These are phyloP conservation scores for Megaptera novaeangliae DNA, from an alignment of 2,113 vertebrate genomes.

Conservation along the genomic window DNA sequence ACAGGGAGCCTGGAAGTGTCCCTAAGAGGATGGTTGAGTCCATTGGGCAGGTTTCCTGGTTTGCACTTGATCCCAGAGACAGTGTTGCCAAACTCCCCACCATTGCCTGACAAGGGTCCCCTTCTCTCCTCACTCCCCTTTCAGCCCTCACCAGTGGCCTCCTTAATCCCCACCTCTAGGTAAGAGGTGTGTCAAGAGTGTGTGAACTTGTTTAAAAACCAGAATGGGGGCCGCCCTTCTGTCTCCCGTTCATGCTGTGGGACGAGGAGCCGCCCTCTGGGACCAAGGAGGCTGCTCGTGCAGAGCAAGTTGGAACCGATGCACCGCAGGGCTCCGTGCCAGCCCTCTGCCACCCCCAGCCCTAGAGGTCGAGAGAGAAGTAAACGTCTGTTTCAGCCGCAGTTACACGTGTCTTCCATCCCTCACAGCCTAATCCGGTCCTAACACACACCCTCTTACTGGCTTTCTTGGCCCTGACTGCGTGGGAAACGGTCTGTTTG, in stretches of 20 bases:
- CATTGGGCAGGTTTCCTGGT: fast-evolving
- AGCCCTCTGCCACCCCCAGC: neutral
- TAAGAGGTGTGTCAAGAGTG: neutral
- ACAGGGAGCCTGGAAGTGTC: neutral
- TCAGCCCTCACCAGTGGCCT: neutral
- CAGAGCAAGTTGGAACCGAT: neutral
- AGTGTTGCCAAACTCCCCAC: fast-evolving
- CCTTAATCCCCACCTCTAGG: neutral
- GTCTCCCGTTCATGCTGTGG: fast-evolving
- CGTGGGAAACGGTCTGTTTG: fast-evolving
- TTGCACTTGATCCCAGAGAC: fast-evolving
- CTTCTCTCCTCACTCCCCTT: neutral
- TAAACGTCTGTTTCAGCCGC: neutral
- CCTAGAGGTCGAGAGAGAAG: neutral
- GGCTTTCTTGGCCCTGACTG: neutral
- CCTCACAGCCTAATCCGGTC: fast-evolving
- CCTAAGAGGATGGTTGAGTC: neutral
- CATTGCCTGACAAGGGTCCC: fast-evolving
- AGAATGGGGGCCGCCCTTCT: fast-evolving
- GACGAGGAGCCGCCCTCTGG: fast-evolving
- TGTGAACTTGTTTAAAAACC: neutral
- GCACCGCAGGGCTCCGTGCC: fast-evolving
- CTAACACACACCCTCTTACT: fast-evolving
- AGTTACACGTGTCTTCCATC: neutral
- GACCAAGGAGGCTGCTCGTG: fast-evolving